Evolutionary conservation across 2,888 invertebrate species (phyloP).

Genomic region (Caprella mutica): DNA sequence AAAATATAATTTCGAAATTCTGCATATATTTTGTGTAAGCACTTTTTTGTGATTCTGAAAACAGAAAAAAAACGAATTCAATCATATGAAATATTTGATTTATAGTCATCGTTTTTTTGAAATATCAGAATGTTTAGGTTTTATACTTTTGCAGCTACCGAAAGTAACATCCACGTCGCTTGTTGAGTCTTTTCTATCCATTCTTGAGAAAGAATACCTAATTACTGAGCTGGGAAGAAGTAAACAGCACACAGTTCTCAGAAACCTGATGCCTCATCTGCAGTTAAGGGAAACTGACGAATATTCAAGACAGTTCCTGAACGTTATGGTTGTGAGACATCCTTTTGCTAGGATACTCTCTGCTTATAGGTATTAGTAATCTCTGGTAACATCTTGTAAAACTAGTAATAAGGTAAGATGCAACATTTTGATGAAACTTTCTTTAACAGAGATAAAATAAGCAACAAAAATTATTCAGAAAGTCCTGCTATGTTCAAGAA

Average conservation of each 20-base stretch:
- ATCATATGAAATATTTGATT: too few species aligned
- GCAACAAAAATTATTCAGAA: neutral
- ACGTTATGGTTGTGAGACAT: constrained; percentile 25
- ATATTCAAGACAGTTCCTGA: too few species aligned
- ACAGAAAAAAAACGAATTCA: too few species aligned
- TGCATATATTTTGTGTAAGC: too few species aligned
- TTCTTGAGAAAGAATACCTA: constrained; percentile 1
- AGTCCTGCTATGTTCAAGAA: constrained; percentile 1
- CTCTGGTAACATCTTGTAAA: too few species aligned
- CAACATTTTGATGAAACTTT: neutral
- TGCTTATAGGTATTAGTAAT: constrained; percentile 28
- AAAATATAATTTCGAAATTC: too few species aligned
- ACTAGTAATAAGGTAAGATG: too few species aligned
- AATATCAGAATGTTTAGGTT: too few species aligned
- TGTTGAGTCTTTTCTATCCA: constrained; percentile 8
- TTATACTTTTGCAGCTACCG: constrained; percentile 17
- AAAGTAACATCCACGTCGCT: constrained; percentile 24
- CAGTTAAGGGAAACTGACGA: neutral
- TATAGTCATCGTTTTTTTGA: too few species aligned
- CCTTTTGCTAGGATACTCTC: constrained; percentile 28
- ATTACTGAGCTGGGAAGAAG: neutral
- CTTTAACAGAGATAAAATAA: constrained; percentile 21
- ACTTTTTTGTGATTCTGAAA: too few species aligned
- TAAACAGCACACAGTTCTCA: constrained; percentile 10
- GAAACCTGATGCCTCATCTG: constrained; percentile 13